Evolutionary conservation across 1,140 invertebrate genomes (phyloP).

Genomic region (Zaprionus lachaisei): DNA sequence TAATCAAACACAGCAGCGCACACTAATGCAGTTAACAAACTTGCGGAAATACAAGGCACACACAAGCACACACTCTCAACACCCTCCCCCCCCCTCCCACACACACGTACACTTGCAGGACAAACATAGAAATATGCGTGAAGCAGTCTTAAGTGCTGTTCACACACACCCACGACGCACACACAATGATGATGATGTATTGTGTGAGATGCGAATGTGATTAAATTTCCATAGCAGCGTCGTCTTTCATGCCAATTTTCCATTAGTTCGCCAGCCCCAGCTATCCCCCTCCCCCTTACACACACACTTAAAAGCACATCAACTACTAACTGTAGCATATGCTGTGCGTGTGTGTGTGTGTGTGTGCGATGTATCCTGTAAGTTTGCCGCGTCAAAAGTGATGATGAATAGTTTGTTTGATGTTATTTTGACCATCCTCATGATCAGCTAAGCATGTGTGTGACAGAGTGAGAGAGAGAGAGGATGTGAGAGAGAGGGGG

Average conservation of each 20-base stretch:
- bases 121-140: slow-evolving; percentile 47
- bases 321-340: slow-evolving; percentile 47
- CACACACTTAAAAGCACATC: slow-evolving; percentile 67
- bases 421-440: slow-evolving; percentile 80
- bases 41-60: slow-evolving; percentile 69
- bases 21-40: slow-evolving; percentile 83
- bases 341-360: slow-evolving; percentile 22
- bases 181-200: slow-evolving; percentile 79
- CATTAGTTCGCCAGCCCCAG: slow-evolving; percentile 55
- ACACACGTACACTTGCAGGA: slow-evolving; percentile 6
- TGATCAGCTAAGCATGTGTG: slow-evolving; percentile 72
- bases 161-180: slow-evolving; percentile 32
- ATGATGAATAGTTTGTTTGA: slow-evolving; percentile 83
- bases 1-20: slow-evolving; percentile 80
- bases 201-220: slow-evolving; percentile 81
- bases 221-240: slow-evolving; percentile 82
- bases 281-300: background rate
- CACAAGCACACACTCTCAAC: slow-evolving; percentile 26
- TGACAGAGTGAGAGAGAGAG: slow-evolving; percentile 8
- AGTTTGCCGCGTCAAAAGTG: slow-evolving; percentile 70
- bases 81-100: background rate
- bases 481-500: slow-evolving; percentile 21
- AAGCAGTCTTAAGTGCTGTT: slow-evolving; percentile 72
- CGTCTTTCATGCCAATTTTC: slow-evolving; percentile 83
- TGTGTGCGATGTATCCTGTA: slow-evolving; percentile 69